These are phyloP conservation scores for Pocota personata DNA, from an alignment of 2,888 invertebrate genomes.

Conservation along the genomic window DNA sequence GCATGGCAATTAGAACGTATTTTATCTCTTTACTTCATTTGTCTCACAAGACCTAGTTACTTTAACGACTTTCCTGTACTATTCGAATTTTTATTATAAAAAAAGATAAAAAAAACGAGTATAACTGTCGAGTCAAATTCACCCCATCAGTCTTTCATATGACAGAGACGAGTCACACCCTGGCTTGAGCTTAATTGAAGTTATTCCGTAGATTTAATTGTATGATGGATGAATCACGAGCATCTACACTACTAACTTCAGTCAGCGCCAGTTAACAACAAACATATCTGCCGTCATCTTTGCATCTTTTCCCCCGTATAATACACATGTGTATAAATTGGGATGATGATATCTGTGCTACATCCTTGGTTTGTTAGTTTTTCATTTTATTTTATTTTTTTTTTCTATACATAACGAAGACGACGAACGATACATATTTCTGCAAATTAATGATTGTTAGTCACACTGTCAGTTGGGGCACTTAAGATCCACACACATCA, in stretches of 20 bases:
- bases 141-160: constrained; percentile 62
- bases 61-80: constrained; percentile 25
- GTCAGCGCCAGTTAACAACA: constrained; percentile 25
- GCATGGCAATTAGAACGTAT: constrained; percentile 15
- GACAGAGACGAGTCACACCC: constrained; percentile 68
- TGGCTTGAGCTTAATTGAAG: constrained; percentile 70
- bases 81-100: neutral
- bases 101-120: neutral
- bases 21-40: neutral
- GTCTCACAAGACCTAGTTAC: constrained; percentile 12
- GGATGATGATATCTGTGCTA: constrained; percentile 60
- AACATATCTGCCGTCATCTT: constrained; percentile 57
- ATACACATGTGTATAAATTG: constrained; percentile 44
- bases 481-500: constrained; percentile 67
- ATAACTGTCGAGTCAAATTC: constrained; percentile 44
- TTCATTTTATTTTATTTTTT: neutral
- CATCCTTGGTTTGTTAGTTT: constrained; percentile 46
- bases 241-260: constrained; percentile 29
- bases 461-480: constrained; percentile 73
- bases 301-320: constrained; percentile 30
- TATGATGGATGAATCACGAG: constrained; percentile 72
- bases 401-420: neutral
- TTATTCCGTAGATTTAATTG: constrained; percentile 73
- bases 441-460: constrained; percentile 74
- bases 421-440: constrained; percentile 38